Evolutionary conservation across 2,888 invertebrate species (phyloP).

Genomic region (Leptothorax acervorum): DNA sequence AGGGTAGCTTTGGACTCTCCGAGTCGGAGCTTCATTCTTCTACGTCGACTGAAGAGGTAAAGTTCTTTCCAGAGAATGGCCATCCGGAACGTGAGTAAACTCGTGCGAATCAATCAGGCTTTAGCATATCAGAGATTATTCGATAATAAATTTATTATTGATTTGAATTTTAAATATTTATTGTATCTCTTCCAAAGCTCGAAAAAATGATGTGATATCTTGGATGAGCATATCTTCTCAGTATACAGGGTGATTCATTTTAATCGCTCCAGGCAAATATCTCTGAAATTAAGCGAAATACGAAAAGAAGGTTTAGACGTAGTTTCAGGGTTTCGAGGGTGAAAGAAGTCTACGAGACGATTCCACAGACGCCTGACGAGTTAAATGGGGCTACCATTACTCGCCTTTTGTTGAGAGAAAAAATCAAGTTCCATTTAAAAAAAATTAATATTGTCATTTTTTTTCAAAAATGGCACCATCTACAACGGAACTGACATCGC

Average conservation of each 20-base stretch:
- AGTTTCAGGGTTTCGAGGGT: too few relatives aligned
- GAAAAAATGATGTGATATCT: not conserved
- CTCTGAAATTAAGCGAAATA: too few relatives aligned
- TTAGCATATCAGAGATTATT: not conserved
- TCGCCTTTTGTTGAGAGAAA: too few relatives aligned
- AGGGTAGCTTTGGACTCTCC: not conserved
- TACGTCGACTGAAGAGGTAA: not conserved
- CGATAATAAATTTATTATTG: not conserved
- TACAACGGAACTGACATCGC: too few relatives aligned
- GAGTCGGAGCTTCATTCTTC: constrained; percentile 26
- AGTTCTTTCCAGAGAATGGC: not conserved
- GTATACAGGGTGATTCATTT: constrained; percentile 50
- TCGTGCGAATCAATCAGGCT: not conserved
- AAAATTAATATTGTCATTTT: too few relatives aligned
- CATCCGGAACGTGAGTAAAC: not conserved
- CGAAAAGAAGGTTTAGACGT: too few relatives aligned
- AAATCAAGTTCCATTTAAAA: too few relatives aligned
- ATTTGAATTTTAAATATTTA: not conserved
- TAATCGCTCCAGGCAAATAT: too few relatives aligned
- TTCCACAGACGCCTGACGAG: too few relatives aligned
- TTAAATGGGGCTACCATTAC: too few relatives aligned
- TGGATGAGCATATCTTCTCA: not conserved
- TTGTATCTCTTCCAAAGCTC: not conserved
- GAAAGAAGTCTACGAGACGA: too few relatives aligned
- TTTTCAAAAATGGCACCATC: too few relatives aligned